A percentile compares a stretch with the other conserved stretches of the same genome.
Evolutionary conservation across 2,797 vertebrate species (phyloP).

Genomic region (Eptatretus atami): DNA sequence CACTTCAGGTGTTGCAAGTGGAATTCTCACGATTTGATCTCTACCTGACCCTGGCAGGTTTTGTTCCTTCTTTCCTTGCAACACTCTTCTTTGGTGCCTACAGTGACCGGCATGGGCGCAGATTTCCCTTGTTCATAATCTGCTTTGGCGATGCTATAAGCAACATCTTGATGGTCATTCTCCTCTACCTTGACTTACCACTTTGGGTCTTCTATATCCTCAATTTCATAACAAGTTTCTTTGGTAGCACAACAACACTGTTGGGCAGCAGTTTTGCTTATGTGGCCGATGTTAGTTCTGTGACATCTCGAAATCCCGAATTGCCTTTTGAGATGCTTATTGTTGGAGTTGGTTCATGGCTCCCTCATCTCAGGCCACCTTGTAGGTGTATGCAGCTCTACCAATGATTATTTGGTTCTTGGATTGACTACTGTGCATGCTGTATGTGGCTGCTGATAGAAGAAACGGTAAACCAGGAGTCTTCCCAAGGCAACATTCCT

Average conservation of each 20-base stretch:
- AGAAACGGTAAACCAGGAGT: conserved; percentile 18
- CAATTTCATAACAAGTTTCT: conserved; percentile 27
- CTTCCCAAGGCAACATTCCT: conserved; percentile 11
- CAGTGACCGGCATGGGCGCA: conserved; percentile 47
- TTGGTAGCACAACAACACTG: conserved; percentile 42
- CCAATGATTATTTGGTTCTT: conserved; percentile 31
- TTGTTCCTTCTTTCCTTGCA: conserved; percentile 36
- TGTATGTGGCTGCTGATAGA: conserved; percentile 38
- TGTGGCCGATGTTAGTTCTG: conserved; percentile 35
- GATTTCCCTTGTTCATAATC: conserved; percentile 40
- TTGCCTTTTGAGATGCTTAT: conserved; percentile 56
- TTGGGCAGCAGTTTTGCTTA: conserved; percentile 58
- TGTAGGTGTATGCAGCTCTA: conserved; percentile 35
- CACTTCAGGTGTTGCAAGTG: conserved; percentile 40
- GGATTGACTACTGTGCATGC: conserved; percentile 21
- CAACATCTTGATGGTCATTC: conserved; percentile 16
- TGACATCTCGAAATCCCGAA: conserved; percentile 41
- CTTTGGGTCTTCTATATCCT: conserved; percentile 31
- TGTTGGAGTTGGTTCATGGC: conserved; percentile 36
- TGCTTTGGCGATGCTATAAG: conserved; percentile 26
- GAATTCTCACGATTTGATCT: conserved; percentile 38
- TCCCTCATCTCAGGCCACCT: conserved; percentile 52
- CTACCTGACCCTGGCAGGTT: conserved; percentile 31
- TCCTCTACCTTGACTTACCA: conserved; percentile 36
- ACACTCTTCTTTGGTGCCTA: conserved; percentile 46